A percentile compares a stretch with the other conserved stretches of the same genome.
Evolutionary conservation across 2,797 vertebrate genomes (phyloP).

Genomic region (Sarcoramphus papa): DNA sequence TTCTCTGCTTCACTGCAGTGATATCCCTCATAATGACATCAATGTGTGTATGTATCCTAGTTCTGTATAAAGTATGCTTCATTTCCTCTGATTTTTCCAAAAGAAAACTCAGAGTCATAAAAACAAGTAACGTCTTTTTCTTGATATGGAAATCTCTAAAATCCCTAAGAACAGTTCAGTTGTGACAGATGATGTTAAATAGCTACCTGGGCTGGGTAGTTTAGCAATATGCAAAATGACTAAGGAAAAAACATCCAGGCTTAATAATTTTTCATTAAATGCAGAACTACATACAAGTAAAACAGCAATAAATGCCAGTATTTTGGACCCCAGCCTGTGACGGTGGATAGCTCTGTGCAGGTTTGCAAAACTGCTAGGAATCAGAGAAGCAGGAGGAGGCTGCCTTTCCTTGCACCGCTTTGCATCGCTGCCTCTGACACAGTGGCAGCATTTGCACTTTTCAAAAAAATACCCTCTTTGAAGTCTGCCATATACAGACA

Average conservation of each 20-base stretch:
- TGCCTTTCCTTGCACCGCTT: not conserved
- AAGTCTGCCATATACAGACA: not conserved
- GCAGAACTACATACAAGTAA: not conserved
- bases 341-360: not conserved
- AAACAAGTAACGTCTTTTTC: not conserved
- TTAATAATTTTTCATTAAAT: not conserved
- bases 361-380: not conserved
- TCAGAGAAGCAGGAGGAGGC: not conserved
- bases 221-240: not conserved
- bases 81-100: not conserved
- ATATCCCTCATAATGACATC: conserved; percentile 14
- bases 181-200: not conserved
- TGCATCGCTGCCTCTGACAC: not conserved
- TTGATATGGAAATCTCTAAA: not conserved
- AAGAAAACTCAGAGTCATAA: not conserved
- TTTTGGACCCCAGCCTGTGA: not conserved
- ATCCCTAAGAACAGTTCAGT: not conserved
- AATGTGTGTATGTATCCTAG: not conserved
- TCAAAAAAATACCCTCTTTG: not conserved
- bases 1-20: conserved; percentile 24
- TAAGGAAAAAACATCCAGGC: not conserved
- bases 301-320: not conserved
- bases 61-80: not conserved
- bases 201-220: not conserved
- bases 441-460: not conserved